Conservation (phyloP, 1,140 invertebrate species). For the Portunus trituberculatus region DNA sequence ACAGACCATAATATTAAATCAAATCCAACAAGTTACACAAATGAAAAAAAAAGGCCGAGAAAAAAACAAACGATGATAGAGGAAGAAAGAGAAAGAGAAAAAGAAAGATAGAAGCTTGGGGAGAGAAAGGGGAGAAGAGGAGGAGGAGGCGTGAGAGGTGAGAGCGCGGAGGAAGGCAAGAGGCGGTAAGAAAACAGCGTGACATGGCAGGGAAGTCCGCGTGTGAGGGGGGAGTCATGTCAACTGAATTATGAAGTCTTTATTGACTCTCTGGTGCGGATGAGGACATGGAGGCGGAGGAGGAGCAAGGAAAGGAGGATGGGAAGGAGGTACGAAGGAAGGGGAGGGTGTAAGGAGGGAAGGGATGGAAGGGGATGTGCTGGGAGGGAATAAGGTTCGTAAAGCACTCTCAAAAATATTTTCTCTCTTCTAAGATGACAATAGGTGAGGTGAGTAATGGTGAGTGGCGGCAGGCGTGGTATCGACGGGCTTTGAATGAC, state of each 20-base stretch:
- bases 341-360: no score
- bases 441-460: constrained; percentile 1
- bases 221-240: background rate
- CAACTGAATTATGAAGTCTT: background rate
- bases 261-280: background rate
- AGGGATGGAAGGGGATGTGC: background rate
- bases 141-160: no score
- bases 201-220: background rate
- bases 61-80: no score
- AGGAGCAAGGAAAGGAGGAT: background rate
- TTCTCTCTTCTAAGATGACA: background rate
- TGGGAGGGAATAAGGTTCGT: background rate
- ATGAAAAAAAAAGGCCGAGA: no score
- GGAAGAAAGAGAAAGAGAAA: no score
- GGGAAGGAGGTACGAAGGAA: background rate
- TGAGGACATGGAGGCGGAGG: background rate
- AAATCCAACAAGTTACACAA: no score
- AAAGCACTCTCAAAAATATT: background rate
- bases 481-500: background rate
- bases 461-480: background rate
- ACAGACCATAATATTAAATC: no score
- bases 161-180: background rate
- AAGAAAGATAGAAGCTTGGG: no score
- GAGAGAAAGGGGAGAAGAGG: no score
- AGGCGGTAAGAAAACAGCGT: background rate